Percentiles rank a stretch among this genome's conserved stretches.
These are phyloP conservation scores for Onychomys arenicola DNA, from an alignment of 2,797 vertebrate species.

Conservation along the genomic window DNA sequence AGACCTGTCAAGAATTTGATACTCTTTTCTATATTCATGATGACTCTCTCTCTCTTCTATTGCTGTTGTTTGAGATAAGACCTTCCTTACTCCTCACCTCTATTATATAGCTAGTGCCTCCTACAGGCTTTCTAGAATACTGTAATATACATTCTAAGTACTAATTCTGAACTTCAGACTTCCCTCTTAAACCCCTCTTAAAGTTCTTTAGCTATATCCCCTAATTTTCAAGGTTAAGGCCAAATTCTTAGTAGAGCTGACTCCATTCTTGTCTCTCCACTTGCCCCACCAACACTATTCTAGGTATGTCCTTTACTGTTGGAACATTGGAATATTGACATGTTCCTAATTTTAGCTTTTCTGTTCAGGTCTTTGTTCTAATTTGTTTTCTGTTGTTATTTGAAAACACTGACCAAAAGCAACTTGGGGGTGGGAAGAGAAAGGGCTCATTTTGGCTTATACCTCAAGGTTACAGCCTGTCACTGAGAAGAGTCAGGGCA, in stretches of 20 bases:
- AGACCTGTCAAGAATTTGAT: not conserved
- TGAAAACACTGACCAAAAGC: not conserved
- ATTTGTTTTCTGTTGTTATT: not conserved
- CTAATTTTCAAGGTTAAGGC: not conserved
- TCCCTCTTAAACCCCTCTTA: not conserved
- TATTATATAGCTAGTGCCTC: not conserved
- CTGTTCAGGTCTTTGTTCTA: not conserved
- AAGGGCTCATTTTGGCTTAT: not conserved
- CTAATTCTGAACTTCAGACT: slow-evolving; percentile 39
- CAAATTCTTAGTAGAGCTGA: not conserved
- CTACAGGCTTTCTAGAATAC: not conserved
- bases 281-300: not conserved
- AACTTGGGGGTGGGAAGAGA: not conserved
- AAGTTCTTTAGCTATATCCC: not conserved
- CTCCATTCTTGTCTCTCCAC: not conserved
- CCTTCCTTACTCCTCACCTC: not conserved
- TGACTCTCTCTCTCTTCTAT: not conserved
- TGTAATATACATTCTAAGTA: not conserved
- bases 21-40: not conserved
- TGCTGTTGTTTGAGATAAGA: not conserved
- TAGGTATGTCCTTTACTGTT: not conserved
- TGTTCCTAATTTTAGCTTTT: not conserved
- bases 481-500: not conserved
- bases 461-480: not conserved
- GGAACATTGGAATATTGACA: not conserved